Base-by-base conservation (phyloP, 2,888 invertebrate species). In the Notodonta ziczac region DNA sequence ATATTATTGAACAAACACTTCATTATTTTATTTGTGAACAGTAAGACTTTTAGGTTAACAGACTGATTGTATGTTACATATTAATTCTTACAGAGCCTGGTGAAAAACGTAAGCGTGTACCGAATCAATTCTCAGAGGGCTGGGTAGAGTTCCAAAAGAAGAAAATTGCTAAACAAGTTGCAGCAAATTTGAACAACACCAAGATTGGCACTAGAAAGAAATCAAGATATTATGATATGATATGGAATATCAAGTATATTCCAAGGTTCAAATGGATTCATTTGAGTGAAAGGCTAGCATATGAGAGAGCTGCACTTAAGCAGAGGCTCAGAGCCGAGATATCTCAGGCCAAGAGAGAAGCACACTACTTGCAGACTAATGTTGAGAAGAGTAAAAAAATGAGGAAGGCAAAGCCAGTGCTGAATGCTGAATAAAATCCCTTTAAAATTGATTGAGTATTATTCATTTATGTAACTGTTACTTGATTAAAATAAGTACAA, bases 241-340 rank as follows among this genome's bases (percentile, higher is more conserved):
- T 98, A 51, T 99, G 99, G 99, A 98, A 97, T 82, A 97, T 99
- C 70, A 99, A 99, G 87, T 99, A 99, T 87, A 94, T 99, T 69
- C 96, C 98, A 4, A 95, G 97, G 72, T 99, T 99, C 84, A 99
- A 99, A 89, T 99, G 99, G 99, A 94, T 96, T 40, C 99, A 99
- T 88, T 94, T 99, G 52, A 97, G 97, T 84, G 99, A 99, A 90
- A 95, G 98, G 73, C 92, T 99, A 72, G 97, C 97, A 4, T 99
- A 98, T 86, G 99, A 99, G 86, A 96, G 96, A 84, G 98, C 98
- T 24, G 97, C 98, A 0, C 96, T 96, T 77, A 96, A 97, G 82
- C 98, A 99, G 85, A 96, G 97, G 81, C 88, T 98, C 67, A 93
- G 97, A 70, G 95, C 97, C 0, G 99, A 99, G 92, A 97, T 99